Evolutionary conservation across 2,888 invertebrate species (phyloP).

Genomic region (Callosobruchus maculatus): DNA sequence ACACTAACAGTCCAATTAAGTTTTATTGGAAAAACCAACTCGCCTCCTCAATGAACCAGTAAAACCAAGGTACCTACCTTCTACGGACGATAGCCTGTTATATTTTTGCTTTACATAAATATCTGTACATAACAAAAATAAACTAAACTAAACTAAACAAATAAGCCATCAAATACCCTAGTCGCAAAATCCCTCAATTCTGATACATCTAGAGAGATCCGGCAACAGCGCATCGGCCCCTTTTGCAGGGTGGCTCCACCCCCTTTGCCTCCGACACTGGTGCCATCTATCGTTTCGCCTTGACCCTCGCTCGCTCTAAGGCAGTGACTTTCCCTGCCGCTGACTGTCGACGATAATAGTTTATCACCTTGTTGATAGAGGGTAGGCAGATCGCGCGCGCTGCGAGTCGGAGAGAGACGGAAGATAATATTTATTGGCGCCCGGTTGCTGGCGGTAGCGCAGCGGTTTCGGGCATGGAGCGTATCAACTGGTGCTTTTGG

Average conservation of each 20-base stretch:
- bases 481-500: not conserved
- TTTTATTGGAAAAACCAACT: no score
- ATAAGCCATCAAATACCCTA: not conserved
- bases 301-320: slow-evolving; percentile 10
- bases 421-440: not conserved
- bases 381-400: slow-evolving; percentile 31
- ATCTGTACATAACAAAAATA: no score
- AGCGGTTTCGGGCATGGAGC: not conserved
- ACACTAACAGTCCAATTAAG: no score
- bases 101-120: no score
- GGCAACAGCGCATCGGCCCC: not conserved
- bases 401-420: not conserved
- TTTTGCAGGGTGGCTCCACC: not conserved
- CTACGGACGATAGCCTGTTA: no score
- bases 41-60: no score
- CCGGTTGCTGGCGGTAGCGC: not conserved
- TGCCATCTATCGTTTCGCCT: slow-evolving; percentile 9
- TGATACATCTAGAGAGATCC: not conserved
- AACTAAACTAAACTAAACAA: not conserved
- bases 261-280: not conserved
- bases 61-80: no score
- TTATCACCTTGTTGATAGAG: slow-evolving; percentile 48
- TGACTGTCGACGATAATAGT: slow-evolving; percentile 40
- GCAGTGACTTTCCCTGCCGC: slow-evolving; percentile 16
- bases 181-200: no score